phyloP scores from a whole-genome alignment of 92 coral and sea anemone genomes.

The Siderastrea radians region DNA sequence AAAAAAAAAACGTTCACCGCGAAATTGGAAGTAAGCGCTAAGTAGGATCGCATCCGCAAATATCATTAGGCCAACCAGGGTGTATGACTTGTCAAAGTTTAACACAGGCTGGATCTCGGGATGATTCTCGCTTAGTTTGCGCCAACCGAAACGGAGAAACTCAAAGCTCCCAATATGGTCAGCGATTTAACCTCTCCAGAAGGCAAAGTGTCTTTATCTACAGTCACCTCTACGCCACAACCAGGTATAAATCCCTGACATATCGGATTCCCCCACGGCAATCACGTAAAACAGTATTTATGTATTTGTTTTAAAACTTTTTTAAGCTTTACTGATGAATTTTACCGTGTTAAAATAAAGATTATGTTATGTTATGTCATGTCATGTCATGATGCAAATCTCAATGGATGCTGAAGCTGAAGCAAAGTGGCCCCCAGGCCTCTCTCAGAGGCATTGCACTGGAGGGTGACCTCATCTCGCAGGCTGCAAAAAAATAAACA shows the following conservation, averaged over 20 bases:
- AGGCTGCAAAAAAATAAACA: too few species aligned
- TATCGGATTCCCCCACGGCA: not conserved
- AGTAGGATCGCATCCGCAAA: not conserved
- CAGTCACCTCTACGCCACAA: too few species aligned
- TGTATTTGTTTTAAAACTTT: too few species aligned
- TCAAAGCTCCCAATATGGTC: not conserved
- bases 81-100: not conserved
- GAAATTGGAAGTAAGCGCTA: conserved; percentile 6
- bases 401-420: not conserved
- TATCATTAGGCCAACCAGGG: not conserved
- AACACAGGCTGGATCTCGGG: not conserved
- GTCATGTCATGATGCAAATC: not conserved
- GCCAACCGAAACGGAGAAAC: not conserved
- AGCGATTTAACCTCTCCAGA: too few species aligned
- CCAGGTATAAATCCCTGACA: too few species aligned
- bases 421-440: not conserved
- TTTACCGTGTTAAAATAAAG: too few species aligned
- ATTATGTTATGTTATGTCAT: too few species aligned
- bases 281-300: not conserved
- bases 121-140: not conserved
- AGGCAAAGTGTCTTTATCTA: too few species aligned
- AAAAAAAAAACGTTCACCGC: not conserved
- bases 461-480: conserved; percentile 1
- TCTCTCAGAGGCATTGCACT: not conserved
- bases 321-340: too few species aligned